phyloP scores from a whole-genome alignment of 2,797 vertebrate genomes.

The Urophycis tenuis region DNA sequence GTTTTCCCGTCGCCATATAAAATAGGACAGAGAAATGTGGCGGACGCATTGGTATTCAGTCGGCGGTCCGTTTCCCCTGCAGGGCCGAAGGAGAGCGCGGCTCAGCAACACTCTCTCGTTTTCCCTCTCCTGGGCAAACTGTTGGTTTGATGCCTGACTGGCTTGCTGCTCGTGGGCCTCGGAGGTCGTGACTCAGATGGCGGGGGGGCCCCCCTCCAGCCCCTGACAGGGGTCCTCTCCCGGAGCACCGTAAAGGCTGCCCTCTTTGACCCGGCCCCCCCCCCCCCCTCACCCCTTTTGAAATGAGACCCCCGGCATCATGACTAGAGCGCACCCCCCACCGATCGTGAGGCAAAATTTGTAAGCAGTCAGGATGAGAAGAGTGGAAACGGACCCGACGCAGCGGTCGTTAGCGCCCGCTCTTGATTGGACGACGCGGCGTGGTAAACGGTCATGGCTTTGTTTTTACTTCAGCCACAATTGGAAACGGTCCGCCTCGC shows the following conservation, averaged over 20 bases:
- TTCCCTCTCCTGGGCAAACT: constrained; percentile 33
- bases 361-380: constrained; percentile 31
- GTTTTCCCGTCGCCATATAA: constrained; percentile 12
- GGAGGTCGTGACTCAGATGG: constrained; percentile 46
- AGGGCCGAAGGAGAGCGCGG: constrained; percentile 30
- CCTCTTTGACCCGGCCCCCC: constrained; percentile 51
- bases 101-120: constrained; percentile 24
- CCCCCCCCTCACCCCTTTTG: constrained; percentile 28
- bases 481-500: not conserved
- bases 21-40: constrained; percentile 16
- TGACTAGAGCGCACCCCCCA: not conserved
- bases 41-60: constrained; percentile 22
- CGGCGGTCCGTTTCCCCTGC: constrained; percentile 22
- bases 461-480: not conserved
- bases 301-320: constrained; percentile 35
- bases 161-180: constrained; percentile 37
- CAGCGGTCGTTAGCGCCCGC: constrained; percentile 22
- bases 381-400: constrained; percentile 16
- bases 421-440: constrained; percentile 20
- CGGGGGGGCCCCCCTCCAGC: constrained; percentile 33
- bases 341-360: constrained; percentile 22
- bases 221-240: constrained; percentile 45
- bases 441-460: not conserved
- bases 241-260: constrained; percentile 42
- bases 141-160: constrained; percentile 47